phyloP scores from a whole-genome alignment of 2,113 vertebrate species.

The Malurus cyaneus region DNA sequence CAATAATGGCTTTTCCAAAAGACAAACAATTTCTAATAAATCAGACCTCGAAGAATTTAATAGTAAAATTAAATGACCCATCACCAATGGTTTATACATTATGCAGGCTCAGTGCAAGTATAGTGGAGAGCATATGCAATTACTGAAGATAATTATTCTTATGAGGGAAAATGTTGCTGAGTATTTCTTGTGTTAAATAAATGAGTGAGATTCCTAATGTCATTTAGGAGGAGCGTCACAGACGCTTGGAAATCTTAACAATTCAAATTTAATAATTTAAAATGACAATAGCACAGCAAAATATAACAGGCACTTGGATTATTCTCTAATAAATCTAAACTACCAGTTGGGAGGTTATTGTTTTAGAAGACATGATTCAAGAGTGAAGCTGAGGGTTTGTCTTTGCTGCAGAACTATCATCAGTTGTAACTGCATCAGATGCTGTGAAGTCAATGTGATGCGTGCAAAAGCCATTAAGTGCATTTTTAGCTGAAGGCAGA shows the following conservation, averaged over 20 bases:
- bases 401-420: background rate
- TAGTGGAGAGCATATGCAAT: conserved; percentile 42
- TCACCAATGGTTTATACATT: conserved; percentile 50
- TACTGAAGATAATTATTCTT: conserved; percentile 61
- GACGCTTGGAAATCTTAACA: conserved; percentile 6
- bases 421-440: background rate
- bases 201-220: conserved; percentile 17
- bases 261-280: conserved; percentile 43
- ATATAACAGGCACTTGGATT: background rate
- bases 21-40: conserved; percentile 66
- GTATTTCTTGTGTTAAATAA: conserved; percentile 49
- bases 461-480: background rate
- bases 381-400: background rate
- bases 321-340: conserved; percentile 12
- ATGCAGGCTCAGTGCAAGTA: conserved; percentile 25
- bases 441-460: background rate
- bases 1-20: conserved; percentile 60
- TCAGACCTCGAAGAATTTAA: conserved; percentile 59
- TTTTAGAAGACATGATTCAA: background rate
- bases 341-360: background rate
- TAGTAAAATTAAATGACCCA: conserved; percentile 63
- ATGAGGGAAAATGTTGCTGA: conserved; percentile 25
- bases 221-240: background rate
- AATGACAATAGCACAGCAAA: background rate
- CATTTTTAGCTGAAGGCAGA: background rate